Base-by-base conservation (phyloP, 2,888 invertebrate species). In the Chrysolina haemoptera region DNA sequence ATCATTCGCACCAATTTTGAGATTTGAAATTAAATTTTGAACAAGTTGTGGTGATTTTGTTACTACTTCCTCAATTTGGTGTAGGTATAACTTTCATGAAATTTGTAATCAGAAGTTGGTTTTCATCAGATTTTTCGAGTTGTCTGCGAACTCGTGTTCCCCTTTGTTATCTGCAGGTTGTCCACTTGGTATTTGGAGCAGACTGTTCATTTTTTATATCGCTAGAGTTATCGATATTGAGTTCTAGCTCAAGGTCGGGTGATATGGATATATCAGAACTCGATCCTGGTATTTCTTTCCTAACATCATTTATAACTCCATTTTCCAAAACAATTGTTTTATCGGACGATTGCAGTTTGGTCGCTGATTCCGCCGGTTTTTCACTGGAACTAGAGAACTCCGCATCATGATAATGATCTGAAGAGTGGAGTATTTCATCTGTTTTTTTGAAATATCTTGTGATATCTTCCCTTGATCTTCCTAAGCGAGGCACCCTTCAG, bases 391-490 rank as follows among this genome's bases (percentile, higher is more conserved):
- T 43, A 43, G 43, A 43, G 10, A 43, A 43, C 43, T 43, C 43
- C 8, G 14, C 10, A 43, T 43, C 43, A 43, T 43, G 10, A 43
- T 43, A 14, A 43, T 50, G 48, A 50, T 14, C 48, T 50, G 48
- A 50, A 50, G 16, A 50, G 48, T 43, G 43, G 14, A 16, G 48
- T 50, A 12, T 16, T 50, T 50, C 48, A 50, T 50, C n/a, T n/a
- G 16, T 50, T 50, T 50, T 50, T 50, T 16, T 50, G n/a, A 16
- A 50, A 50, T 50, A 50, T 50, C n/a, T 50, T 14, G 48, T 50
- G 12, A 50, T 50, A 50, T 50, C 48, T 50, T 16, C 16, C 48
- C 12, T 50, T 1, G 6, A 50, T 50, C 48, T 50, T 16, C 16
- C 48, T 50, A 11, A 50, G 48, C 16, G 16, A 50, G 16, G 16